Percentiles rank a stretch among this genome's conserved stretches.
Conservation (phyloP, 1,140 invertebrate genomes). For the Drosophila mojavensis region DNA sequence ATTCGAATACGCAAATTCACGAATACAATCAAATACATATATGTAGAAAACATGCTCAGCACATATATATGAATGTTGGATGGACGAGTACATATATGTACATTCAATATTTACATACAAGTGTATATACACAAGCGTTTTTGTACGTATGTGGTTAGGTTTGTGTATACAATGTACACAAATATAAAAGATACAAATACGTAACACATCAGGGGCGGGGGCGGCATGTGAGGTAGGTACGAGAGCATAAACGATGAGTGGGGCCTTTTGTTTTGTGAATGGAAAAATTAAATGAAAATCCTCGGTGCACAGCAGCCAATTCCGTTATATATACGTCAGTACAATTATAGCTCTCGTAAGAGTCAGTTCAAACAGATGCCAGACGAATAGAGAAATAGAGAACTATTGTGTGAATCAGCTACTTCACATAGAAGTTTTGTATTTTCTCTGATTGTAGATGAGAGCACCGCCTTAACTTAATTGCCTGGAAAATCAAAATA, state of each 20-base stretch:
- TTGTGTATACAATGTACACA: constrained; percentile 46
- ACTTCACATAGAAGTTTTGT: background rate
- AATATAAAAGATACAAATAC: constrained; percentile 58
- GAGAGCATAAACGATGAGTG: constrained; percentile 47
- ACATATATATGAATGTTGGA: background rate
- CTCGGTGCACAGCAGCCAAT: constrained; percentile 68
- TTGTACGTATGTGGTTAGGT: constrained; percentile 8
- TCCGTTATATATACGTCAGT: constrained; percentile 65
- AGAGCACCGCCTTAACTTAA: constrained; percentile 19
- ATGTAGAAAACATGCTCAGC: constrained; percentile 4
- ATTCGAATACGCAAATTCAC: constrained; percentile 46
- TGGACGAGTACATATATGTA: background rate
- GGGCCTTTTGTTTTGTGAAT: constrained; percentile 79
- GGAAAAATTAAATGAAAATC: constrained; percentile 79
- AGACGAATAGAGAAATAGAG: constrained; percentile 11
- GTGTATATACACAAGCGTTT: background rate
- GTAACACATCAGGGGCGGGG: constrained; percentile 19
- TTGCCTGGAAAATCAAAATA: constrained; percentile 10
- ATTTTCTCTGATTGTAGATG: constrained; percentile 36
- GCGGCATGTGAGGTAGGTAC: constrained; percentile 13
- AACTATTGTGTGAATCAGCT: constrained; percentile 1
- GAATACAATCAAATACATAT: constrained; percentile 29
- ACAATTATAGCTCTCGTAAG: constrained; percentile 67
- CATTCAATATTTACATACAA: constrained; percentile 7
- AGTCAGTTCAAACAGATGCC: constrained; percentile 52